Evolutionary conservation across 2,113 vertebrate genomes (phyloP).

Genomic region (Hydrolagus affinis): DNA sequence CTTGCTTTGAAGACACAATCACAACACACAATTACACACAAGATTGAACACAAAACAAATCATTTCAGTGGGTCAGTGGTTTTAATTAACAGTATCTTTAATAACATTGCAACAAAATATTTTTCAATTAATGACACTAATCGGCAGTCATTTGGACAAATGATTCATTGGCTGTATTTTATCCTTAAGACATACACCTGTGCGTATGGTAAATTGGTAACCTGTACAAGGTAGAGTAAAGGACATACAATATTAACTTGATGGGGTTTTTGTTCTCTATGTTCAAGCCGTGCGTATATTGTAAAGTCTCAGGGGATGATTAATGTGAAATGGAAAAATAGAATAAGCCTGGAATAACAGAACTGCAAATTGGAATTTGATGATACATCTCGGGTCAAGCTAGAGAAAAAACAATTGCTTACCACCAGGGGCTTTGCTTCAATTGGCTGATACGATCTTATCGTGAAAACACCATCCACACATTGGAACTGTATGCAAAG

Average conservation of each 20-base stretch:
- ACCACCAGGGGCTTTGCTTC: neutral
- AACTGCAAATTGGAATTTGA: neutral
- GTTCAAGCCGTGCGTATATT: neutral
- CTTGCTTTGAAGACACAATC: conserved; percentile 8
- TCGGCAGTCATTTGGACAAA: neutral
- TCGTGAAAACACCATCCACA: too few species aligned
- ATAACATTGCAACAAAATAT: conserved; percentile 11
- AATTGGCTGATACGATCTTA: neutral
- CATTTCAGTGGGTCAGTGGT: conserved; percentile 18
- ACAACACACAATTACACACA: conserved; percentile 22
- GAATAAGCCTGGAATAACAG: neutral
- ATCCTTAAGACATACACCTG: neutral
- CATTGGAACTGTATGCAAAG: neutral
- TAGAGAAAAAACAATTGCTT: neutral
- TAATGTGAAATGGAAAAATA: neutral
- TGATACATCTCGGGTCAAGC: too few species aligned
- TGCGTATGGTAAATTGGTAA: too few species aligned
- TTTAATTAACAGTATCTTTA: conserved; percentile 29
- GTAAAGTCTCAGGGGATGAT: neutral
- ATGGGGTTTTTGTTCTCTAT: neutral
- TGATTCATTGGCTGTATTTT: neutral
- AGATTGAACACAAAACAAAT: conserved; percentile 17
- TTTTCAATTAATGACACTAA: conserved; percentile 13
- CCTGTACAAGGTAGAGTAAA: too few species aligned
- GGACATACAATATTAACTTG: too few species aligned